phyloP scores from a whole-genome alignment of 2,888 invertebrate species.

The Nomada ferruginata region DNA sequence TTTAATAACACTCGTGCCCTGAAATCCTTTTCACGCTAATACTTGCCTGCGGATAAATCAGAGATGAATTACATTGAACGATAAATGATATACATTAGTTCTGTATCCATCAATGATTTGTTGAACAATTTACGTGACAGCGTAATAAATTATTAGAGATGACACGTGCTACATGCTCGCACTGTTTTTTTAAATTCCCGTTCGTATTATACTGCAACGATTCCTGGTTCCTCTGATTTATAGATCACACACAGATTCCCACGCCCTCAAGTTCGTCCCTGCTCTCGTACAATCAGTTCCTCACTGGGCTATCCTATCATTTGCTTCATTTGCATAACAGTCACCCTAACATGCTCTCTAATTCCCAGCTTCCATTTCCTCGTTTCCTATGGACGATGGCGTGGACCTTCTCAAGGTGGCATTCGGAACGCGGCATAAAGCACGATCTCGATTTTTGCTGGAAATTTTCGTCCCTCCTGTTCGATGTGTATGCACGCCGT shows the following conservation, averaged over 20 bases:
- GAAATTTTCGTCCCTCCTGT: background rate
- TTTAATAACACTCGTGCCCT: slow-evolving; percentile 3
- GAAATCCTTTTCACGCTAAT: background rate
- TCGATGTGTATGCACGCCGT: background rate
- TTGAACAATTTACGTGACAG: no score
- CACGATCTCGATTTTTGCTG: background rate
- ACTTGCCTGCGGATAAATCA: no score
- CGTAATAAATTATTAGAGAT: no score
- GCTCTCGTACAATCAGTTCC: slow-evolving; percentile 1
- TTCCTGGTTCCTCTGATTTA: background rate
- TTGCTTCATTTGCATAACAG: slow-evolving; percentile 28
- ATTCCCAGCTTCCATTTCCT: background rate
- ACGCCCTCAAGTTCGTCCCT: background rate
- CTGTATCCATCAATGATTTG: no score
- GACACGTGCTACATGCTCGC: no score
- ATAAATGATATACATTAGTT: no score
- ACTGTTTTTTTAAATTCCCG: no score
- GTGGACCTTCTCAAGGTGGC: background rate
- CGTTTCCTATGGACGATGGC: background rate
- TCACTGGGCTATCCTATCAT: background rate
- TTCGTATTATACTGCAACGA: no score
- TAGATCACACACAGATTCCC: no score
- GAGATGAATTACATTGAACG: background rate
- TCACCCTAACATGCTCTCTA: slow-evolving; percentile 7
- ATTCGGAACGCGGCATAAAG: background rate